Conservation (phyloP, 2,888 invertebrate genomes). For the Hydroisotoma schaefferi region DNA sequence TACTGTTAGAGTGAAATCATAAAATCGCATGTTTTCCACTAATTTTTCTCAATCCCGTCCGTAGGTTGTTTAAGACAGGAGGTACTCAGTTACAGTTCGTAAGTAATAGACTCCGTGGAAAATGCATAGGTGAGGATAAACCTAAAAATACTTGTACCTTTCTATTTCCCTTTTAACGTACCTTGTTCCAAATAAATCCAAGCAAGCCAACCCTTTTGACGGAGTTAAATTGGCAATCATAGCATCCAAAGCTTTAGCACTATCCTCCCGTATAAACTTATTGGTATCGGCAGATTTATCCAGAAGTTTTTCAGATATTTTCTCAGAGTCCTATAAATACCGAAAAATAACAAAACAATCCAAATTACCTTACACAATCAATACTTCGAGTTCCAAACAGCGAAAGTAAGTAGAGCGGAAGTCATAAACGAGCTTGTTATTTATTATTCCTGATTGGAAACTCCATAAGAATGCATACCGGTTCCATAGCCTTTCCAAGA, state of each 20-base stretch:
- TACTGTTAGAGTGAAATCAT: no score
- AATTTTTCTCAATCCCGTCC: no score
- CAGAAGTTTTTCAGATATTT: constrained; percentile 73
- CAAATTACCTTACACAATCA: no score
- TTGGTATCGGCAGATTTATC: constrained; percentile 91
- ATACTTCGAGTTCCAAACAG: neutral
- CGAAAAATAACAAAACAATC: neutral
- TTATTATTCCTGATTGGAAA: no score
- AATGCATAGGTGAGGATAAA: no score
- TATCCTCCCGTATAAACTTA: constrained; percentile 85
- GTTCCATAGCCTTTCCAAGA: constrained; percentile 58
- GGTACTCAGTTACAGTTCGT: no score
- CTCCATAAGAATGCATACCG: constrained; percentile 55
- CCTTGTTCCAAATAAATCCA: constrained; percentile 66
- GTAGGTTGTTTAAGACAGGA: no score
- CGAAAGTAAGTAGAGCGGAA: neutral
- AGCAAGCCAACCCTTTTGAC: constrained; percentile 63
- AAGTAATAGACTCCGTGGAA: no score
- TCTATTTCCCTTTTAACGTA: no score
- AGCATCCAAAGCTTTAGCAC: constrained; percentile 70
- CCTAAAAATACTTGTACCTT: no score
- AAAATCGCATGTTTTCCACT: no score
- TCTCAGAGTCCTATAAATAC: constrained; percentile 68
- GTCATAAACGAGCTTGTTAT: no score
- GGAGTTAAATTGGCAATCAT: constrained; percentile 75